These are phyloP conservation scores for Calliphora vomitoria DNA, from an alignment of 2,888 invertebrate genomes.

Conservation along the genomic window DNA sequence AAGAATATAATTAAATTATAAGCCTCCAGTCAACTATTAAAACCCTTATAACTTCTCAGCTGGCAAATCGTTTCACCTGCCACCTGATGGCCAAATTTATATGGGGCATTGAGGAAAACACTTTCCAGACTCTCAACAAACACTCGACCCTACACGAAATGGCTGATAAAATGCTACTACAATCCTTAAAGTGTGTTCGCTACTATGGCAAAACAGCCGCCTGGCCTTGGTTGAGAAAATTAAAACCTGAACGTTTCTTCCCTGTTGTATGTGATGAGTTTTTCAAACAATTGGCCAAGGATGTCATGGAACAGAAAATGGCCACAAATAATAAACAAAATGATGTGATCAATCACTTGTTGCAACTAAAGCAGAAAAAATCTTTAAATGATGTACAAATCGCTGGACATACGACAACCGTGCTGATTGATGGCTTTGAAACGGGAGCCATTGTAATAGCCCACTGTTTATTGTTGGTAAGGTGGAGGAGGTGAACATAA, in stretches of 20 bases:
- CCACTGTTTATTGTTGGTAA: slow-evolving; percentile 78
- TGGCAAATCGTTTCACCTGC: slow-evolving; percentile 80
- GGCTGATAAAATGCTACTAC: slow-evolving; percentile 73
- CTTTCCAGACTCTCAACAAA: slow-evolving; percentile 75
- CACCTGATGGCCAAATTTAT: slow-evolving; percentile 83
- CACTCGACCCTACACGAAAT: slow-evolving; percentile 69
- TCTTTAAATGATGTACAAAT: slow-evolving; percentile 76
- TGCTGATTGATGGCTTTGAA: slow-evolving; percentile 80
- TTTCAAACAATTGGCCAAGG: slow-evolving; percentile 73
- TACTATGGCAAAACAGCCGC: slow-evolving; percentile 75
- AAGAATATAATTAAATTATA: slow-evolving; percentile 1
- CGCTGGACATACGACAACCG: slow-evolving; percentile 79
- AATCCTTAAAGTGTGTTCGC: slow-evolving; percentile 73
- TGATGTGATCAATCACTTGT: slow-evolving; percentile 79
- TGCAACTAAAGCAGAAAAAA: slow-evolving; percentile 78
- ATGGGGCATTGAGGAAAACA: slow-evolving; percentile 83
- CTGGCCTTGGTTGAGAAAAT: slow-evolving; percentile 76
- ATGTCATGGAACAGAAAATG: slow-evolving; percentile 74
- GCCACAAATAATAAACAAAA: slow-evolving; percentile 55
- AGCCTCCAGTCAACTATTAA: neutral
- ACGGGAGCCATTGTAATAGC: slow-evolving; percentile 78
- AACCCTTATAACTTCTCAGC: slow-evolving; percentile 60
- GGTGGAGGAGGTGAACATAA: slow-evolving; percentile 3
- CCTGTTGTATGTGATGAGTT: slow-evolving; percentile 68
- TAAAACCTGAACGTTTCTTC: slow-evolving; percentile 75